Evolutionary conservation across 2,888 invertebrate genomes (phyloP).

Genomic region (Tetrapedia diversipes): DNA sequence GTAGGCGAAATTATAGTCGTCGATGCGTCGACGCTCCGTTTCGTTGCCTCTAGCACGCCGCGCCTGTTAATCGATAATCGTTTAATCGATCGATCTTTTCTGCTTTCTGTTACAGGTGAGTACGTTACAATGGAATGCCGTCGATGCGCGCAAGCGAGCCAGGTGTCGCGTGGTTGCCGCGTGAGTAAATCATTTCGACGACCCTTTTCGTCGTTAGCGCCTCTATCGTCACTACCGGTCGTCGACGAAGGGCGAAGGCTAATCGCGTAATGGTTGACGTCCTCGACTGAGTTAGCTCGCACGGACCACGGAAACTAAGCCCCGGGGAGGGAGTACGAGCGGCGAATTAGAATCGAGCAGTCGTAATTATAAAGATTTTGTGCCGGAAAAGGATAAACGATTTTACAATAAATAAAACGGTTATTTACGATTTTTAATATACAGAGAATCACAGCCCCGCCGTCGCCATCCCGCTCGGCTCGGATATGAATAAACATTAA

Average conservation of each 20-base stretch:
- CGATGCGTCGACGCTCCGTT: not conserved
- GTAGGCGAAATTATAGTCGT: constrained; percentile 52
- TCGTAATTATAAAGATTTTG: no score
- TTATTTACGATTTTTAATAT: not conserved
- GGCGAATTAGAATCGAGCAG: no score
- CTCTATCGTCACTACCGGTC: no score
- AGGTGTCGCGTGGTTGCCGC: constrained; percentile 13
- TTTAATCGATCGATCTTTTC: constrained; percentile 59
- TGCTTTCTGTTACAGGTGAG: constrained; percentile 70
- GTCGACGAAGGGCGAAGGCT: no score
- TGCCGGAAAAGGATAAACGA: no score
- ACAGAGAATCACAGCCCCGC: constrained; percentile 49
- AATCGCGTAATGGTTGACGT: no score
- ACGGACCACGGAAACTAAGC: no score
- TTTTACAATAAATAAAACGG: no score
- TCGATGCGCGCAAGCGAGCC: constrained; percentile 23
- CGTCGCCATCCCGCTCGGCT: constrained; percentile 34
- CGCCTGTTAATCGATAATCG: constrained; percentile 39
- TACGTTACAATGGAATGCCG: constrained; percentile 41
- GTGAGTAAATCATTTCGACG: constrained; percentile 32
- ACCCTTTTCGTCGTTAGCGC: not conserved
- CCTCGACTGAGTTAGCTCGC: no score
- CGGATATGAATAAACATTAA: constrained; percentile 79
- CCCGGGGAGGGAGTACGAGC: no score
- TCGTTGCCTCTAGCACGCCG: not conserved